Conservation (phyloP, 2,113 vertebrate genomes). For the Elanus axillaris region DNA sequence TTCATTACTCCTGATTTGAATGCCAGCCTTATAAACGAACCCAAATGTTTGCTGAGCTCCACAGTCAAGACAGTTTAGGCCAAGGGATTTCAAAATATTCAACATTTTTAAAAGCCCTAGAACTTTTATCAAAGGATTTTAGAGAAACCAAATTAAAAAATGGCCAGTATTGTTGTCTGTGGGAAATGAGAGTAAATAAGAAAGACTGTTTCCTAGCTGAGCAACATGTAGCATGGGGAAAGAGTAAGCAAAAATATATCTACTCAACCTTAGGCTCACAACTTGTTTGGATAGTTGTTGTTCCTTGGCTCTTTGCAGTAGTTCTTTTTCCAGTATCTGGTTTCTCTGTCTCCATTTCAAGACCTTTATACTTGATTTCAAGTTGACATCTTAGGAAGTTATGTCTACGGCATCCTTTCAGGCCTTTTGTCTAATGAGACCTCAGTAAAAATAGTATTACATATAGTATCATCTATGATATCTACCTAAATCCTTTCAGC, state of each 20-base stretch:
- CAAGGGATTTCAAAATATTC: background rate
- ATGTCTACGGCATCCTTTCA: background rate
- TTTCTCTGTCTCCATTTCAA: background rate
- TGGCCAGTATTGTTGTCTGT: background rate
- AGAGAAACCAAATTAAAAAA: background rate
- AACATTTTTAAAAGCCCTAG: background rate
- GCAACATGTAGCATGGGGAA: background rate
- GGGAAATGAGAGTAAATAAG: background rate
- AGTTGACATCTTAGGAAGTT: background rate
- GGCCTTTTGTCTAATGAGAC: background rate
- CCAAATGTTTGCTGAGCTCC: background rate
- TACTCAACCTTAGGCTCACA: background rate
- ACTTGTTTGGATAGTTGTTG: background rate
- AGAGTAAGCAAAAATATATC: background rate
- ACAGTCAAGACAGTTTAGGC: background rate
- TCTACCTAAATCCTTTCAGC: background rate
- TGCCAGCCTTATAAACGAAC: background rate
- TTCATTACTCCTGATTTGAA: constrained; percentile 27
- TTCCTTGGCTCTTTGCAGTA: background rate
- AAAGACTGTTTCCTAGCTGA: background rate
- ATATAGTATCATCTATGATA: background rate
- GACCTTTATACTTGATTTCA: background rate
- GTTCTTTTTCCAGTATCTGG: background rate
- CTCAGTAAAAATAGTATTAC: background rate
- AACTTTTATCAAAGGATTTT: background rate